Base-by-base conservation (phyloP, 2,797 vertebrate genomes). In the Adrianichthys oophorus region DNA sequence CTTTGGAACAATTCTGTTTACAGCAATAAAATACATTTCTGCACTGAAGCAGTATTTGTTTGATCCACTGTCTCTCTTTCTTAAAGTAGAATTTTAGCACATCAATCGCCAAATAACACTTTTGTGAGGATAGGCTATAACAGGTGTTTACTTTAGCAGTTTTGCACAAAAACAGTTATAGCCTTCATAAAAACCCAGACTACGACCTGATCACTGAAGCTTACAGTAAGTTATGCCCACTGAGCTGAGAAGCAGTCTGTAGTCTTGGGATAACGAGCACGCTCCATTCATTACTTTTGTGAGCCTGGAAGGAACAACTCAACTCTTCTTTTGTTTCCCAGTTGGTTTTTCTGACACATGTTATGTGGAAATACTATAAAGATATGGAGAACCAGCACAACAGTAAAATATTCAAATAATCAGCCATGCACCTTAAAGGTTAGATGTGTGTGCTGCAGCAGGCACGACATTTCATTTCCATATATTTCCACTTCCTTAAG, bases 341-440 rank as follows among this genome's bases (percentile, higher is more conserved):
- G 26, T n/a, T 50, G 48, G 32, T 44, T 59, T 59, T 54, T 41
- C 18, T 49, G 26, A 63, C 47, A 63, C 24, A 4, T 52, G 42
- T 44, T 40, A n/a, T 45, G n/a, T 26, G 32, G 16, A 53, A 15
- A 46, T 18, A 40, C 52, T 24, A 3, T 15, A 53, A 61, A 44
- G 14, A 48, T 8, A 0, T 24, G 37, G 14, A 7, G 32, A n/a
- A 51, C 17, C n/a, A 19, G 16, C 3, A 41, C 41, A 32, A 41
- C 16, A 24, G 2, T 5, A 59, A 44, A 42, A 37, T 1, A 26
- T 49, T 19, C n/a, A 51, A 17, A 19, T 15, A 17, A 52, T 23
- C 4, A 45, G 10, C 52, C 17, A 43, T 12, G 15, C 23, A 23
- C 43, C 41, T 40, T 32, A 8, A 7, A 17, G 50, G 6, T 45